Evolutionary conservation across 2,888 invertebrate species (phyloP).

Genomic region (Drosophila kanekoi): DNA sequence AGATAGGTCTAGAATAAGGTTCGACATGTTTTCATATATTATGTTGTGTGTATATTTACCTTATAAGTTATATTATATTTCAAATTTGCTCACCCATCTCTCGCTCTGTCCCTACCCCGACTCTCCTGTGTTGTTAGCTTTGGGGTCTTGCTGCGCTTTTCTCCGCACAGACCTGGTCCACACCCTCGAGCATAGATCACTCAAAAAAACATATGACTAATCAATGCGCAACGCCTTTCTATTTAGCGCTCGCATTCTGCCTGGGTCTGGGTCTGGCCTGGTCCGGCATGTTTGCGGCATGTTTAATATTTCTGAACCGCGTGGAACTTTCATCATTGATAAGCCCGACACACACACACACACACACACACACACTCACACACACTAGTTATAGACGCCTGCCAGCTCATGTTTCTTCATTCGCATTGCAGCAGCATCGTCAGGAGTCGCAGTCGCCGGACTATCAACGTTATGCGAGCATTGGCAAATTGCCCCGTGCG

Average conservation of each 20-base stretch:
- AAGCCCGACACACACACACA: conserved; percentile 43
- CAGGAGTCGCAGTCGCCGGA: conserved; percentile 85
- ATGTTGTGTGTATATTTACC: too few relatives aligned
- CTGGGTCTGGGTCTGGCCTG: conserved; percentile 15
- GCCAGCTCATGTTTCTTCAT: conserved; percentile 35
- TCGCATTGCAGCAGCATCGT: conserved; percentile 80
- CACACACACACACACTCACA: not conserved
- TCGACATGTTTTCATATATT: too few relatives aligned
- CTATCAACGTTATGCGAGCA: conserved; percentile 83
- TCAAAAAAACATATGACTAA: conserved; percentile 66
- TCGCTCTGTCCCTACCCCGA: too few relatives aligned
- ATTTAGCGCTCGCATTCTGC: conserved; percentile 40
- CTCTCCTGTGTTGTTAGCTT: not conserved
- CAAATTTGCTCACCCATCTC: not conserved
- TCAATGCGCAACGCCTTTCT: conserved; percentile 76
- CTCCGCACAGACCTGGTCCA: conserved; percentile 4
- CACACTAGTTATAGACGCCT: conserved; percentile 2
- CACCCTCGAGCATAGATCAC: conserved; percentile 30
- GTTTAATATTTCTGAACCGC: conserved; percentile 26
- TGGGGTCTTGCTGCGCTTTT: conserved; percentile 30
- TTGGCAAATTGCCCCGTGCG: conserved; percentile 82
- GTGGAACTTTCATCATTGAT: conserved; percentile 82
- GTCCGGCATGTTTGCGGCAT: conserved; percentile 39
- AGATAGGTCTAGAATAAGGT: too few relatives aligned
- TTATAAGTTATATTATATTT: not conserved